Base-by-base conservation (phyloP, 2,888 invertebrate species). In the Endotricha flammealis region DNA sequence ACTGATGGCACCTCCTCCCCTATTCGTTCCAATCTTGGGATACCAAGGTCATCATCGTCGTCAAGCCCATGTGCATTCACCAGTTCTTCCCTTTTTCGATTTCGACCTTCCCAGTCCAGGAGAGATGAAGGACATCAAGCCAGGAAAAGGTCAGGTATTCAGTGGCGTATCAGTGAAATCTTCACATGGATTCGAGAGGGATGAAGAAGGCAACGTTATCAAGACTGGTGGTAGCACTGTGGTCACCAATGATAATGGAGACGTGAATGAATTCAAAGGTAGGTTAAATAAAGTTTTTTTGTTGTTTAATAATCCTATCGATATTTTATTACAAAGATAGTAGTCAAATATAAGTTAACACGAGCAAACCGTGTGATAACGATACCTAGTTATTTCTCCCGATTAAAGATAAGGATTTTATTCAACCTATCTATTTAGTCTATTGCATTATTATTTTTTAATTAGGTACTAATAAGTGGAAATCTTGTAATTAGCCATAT, bases 221-320 rank as follows among this genome's bases (percentile, higher is more conserved):
- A 50, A 32, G 17, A 49, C 44, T 3, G 63, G 63, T 2, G 63
- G 59, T n/a, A 49, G 57, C 11, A 38, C 53, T 6, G 30, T 66
- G 2, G 2, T 60, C 0, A 51, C 51, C 12, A 64, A 67, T 29
- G 39, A 55, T 3, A 56, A 66, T 34, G 69, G 66, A 4, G 44
- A 57, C 0, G 52, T 58, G 1, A 29, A 56, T 10, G 40, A 40
- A 13, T 6, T 13, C 1, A 4, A 36, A 41, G 20, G 53, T 50
- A 38, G 34, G 41, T n/a, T n/a, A n/a, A n/a, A n/a, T n/a, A n/a
- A n/a, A n/a, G n/a, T n/a, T n/a, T n/a, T n/a, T n/a, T n/a, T n/a
- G n/a, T n/a, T n/a, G n/a, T n/a, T n/a, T n/a, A n/a, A n/a, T n/a
- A n/a, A n/a, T n/a, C n/a, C n/a, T n/a, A n/a, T n/a, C n/a, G n/a